These are phyloP conservation scores for Scolopax rusticola DNA, from an alignment of 2,797 vertebrate genomes.

Conservation along the genomic window DNA sequence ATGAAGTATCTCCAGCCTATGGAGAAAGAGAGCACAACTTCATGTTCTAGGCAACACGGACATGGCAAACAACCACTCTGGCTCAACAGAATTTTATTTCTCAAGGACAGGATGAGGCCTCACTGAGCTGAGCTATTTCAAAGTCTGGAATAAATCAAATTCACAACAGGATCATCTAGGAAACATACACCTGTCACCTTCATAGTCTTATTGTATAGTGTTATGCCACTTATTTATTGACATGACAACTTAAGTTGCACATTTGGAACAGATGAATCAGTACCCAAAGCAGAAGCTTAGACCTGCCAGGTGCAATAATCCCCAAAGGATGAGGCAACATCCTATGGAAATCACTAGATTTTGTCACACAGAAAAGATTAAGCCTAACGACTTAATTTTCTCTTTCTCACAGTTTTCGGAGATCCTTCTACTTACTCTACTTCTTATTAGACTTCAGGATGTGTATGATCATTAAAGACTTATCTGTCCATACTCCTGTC, in stretches of 20 bases:
- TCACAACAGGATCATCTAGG: background rate
- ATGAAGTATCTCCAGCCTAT: rapidly evolving
- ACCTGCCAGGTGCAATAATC: background rate
- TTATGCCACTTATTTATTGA: background rate
- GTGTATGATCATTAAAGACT: background rate
- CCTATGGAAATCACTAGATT: background rate
- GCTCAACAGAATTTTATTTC: background rate
- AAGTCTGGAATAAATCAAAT: background rate
- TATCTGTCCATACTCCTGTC: background rate
- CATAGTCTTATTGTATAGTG: rapidly evolving
- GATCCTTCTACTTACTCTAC: background rate
- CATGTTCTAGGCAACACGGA: background rate
- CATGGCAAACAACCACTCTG: background rate
- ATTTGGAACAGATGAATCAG: background rate
- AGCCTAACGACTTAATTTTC: background rate
- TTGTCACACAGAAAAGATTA: background rate
- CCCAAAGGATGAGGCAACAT: background rate
- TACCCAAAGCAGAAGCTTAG: background rate
- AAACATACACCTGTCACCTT: background rate
- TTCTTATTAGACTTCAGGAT: background rate
- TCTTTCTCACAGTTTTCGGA: background rate
- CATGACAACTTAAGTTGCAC: background rate
- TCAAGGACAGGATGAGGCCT: background rate
- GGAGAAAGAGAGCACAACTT: background rate
- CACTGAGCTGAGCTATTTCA: background rate